Evolutionary conservation across 2,888 invertebrate species (phyloP), one percentile per base, ranked within the genome.

Genomic region (Boloria selene): DNA sequence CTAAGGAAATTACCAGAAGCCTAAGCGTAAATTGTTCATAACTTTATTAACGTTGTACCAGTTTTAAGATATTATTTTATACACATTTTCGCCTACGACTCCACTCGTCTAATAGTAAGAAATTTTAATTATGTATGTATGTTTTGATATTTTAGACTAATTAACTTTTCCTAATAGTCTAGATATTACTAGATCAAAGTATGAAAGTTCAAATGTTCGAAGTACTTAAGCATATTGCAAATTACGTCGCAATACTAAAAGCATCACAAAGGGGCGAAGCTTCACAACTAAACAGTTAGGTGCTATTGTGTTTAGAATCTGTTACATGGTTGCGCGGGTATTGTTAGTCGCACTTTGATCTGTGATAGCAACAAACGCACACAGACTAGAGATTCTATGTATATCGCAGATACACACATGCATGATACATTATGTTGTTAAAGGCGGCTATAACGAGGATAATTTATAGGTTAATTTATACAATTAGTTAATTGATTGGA

Each of bases 331-430:
- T 59, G 49, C 47, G 59, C 38, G 38, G 26, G 59, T 4, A 59
- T 59, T 59, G 59, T 59, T 58, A 17, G 31, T 13, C 49, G 59
- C 59, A 59, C 50, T 59, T 59, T 59, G 59, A 59, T 59, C 59
- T 59, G 13, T 18, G 50, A 59, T 59, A 50, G 59, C 49, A 17
- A 31, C 31, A 7, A 5, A 4, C 16, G 3, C 14, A 18, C 38
- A 22, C 44, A 56, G 42, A 4, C 6, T 5, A 17, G 49, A 4
- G 17, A 17, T 50, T 18, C 1, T 38, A 38, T 7, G 31, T 38
- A 38, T 38, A 10, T 38, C 1, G 2, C 10, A 38, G 31, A 38
- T 38, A 38, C 10, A 31, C 10, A 31, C 10, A 10, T 7, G 7
- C 31, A 31, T 31, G 7, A 31, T 31, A 7, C 31, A 31, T 7